Conservation (phyloP, 2,797 vertebrate genomes). For the Squalus acanthias region DNA sequence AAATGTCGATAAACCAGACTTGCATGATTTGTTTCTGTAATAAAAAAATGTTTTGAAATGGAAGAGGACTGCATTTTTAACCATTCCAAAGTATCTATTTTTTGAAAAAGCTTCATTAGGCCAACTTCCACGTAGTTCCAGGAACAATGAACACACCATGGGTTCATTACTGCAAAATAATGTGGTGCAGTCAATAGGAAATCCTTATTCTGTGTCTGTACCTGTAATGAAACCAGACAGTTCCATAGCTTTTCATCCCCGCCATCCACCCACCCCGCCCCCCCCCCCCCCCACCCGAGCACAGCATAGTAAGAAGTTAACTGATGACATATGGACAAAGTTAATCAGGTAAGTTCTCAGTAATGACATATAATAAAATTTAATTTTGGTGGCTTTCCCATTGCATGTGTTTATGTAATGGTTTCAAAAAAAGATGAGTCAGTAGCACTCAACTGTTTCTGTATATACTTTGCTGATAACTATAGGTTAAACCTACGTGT, state of each 20-base stretch:
- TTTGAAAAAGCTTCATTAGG: not conserved
- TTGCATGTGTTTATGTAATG: not conserved
- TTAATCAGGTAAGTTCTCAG: not conserved
- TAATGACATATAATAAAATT: not conserved
- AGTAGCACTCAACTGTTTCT: not conserved
- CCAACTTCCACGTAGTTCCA: not conserved
- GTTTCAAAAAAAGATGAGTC: not conserved
- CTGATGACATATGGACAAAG: not conserved
- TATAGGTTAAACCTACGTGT: not conserved
- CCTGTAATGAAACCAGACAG: not conserved
- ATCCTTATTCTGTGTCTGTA: no score
- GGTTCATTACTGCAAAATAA: not conserved
- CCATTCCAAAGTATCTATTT: not conserved
- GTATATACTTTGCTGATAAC: not conserved
- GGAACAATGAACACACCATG: not conserved
- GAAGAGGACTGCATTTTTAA: not conserved
- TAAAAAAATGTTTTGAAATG: not conserved
- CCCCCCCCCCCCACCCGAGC: no score
- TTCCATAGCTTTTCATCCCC: not conserved
- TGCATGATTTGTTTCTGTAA: not conserved
- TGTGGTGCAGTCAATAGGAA: not conserved
- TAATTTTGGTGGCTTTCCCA: constrained; percentile 28
- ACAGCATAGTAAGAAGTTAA: not conserved
- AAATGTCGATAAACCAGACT: not conserved
- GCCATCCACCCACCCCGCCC: not conserved